Conservation (phyloP, 1,140 invertebrate genomes). For the Listronotus oregonensis region DNA sequence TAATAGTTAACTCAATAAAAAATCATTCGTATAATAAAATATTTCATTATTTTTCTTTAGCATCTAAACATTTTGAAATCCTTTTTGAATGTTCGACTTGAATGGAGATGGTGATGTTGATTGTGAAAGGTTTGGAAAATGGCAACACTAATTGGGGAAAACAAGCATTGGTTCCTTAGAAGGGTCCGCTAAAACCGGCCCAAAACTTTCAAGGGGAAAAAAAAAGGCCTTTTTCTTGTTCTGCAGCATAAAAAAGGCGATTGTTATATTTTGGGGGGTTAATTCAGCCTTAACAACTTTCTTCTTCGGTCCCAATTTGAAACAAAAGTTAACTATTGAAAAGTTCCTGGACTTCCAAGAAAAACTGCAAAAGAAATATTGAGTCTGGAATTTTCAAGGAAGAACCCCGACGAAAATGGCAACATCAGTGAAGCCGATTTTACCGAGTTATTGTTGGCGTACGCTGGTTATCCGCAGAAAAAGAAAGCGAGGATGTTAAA, state of each 20-base stretch:
- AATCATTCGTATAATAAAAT: too few relatives aligned
- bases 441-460: conserved; percentile 91
- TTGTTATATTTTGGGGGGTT: conserved; percentile 78
- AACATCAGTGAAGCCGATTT: conserved; percentile 93
- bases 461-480: conserved; percentile 93
- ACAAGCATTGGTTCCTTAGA: conserved; percentile 95
- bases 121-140: conserved; percentile 96
- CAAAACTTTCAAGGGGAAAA: conserved; percentile 88
- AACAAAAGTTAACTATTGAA: conserved; percentile 90
- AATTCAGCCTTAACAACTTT: conserved; percentile 91
- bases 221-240: too few relatives aligned
- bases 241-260: too few relatives aligned
- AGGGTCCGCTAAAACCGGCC: conserved; percentile 91
- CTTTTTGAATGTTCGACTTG: conserved; percentile 98
- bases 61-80: conserved; percentile 98
- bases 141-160: conserved; percentile 88
- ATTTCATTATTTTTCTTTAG: conserved; percentile 71
- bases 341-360: conserved; percentile 95
- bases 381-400: conserved; percentile 88
- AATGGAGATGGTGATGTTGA: conserved; percentile 99
- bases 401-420: conserved; percentile 83
- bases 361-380: conserved; percentile 93
- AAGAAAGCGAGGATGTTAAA: conserved; percentile 93
- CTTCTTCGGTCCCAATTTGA: conserved; percentile 87
- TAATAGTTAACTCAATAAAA: too few relatives aligned